These are phyloP conservation scores for Petrosia ficiformis DNA, from an alignment of 37 sponge, comb jelly and placozoan genomes.

Conservation along the genomic window DNA sequence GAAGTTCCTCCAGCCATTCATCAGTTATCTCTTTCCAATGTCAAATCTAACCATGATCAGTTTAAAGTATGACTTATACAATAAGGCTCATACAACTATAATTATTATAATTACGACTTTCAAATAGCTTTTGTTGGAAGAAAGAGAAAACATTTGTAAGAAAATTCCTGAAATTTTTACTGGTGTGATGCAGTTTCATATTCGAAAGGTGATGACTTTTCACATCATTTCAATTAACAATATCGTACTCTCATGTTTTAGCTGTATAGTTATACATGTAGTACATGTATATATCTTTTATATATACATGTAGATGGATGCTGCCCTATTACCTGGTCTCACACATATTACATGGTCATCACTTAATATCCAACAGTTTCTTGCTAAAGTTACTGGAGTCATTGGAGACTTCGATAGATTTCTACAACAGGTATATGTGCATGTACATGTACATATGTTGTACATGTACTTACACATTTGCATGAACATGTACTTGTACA, in stretches of 20 bases:
- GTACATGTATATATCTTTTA: neutral
- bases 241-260: too few relatives aligned
- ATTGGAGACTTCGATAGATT: conserved; percentile 68
- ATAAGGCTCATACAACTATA: neutral
- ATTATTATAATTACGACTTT: neutral
- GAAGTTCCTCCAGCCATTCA: conserved; percentile 56
- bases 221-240: too few relatives aligned
- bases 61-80: conserved; percentile 55
- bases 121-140: conserved; percentile 51
- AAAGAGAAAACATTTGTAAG: conserved; percentile 30
- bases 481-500: too few relatives aligned
- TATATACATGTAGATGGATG: conserved; percentile 52
- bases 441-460: conserved; percentile 1
- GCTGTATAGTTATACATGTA: too few relatives aligned
- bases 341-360: conserved; percentile 91
- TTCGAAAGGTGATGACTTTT: conserved; percentile 21
- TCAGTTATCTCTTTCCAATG: conserved; percentile 29
- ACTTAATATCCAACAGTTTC: conserved; percentile 70
- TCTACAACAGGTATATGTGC: conserved; percentile 38
- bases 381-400: conserved; percentile 27
- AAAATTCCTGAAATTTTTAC: conserved; percentile 50
- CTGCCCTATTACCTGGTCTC: conserved; percentile 68
- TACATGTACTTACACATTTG: too few relatives aligned
- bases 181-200: conserved; percentile 37
- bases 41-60: conserved; percentile 57